phyloP scores from a whole-genome alignment of 2,113 vertebrate genomes.

The Diphyllodes magnificus region DNA sequence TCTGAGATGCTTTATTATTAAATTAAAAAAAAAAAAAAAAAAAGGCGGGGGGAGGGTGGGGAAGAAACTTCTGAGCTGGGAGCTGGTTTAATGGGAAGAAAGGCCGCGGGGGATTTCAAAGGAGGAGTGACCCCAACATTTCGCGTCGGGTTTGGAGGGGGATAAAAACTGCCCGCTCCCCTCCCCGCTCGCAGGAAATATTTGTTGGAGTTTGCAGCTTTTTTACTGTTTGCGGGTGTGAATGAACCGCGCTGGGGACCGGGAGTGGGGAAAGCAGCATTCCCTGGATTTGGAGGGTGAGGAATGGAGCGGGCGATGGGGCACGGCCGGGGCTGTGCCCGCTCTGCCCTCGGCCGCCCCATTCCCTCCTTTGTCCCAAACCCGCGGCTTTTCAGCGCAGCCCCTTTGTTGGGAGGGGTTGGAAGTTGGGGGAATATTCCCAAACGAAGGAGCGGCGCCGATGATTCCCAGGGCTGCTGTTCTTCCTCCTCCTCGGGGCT shows the following conservation, averaged over 20 bases:
- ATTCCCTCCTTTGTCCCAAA: not conserved
- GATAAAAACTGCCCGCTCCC: not conserved
- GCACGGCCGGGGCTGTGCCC: not conserved
- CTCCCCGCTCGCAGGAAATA: not conserved
- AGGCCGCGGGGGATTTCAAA: constrained; percentile 36
- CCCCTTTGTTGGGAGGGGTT: not conserved
- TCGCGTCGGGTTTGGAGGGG: not conserved
- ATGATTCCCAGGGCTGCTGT: not conserved
- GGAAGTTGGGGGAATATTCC: not conserved
- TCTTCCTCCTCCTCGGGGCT: not conserved
- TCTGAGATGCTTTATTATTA: constrained; percentile 55
- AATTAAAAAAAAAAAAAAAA: not conserved
- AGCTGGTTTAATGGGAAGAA: constrained; percentile 39
- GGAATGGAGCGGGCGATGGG: not conserved
- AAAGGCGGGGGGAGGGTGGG: not conserved
- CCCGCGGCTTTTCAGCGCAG: not conserved
- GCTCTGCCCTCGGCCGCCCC: not conserved
- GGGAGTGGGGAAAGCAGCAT: not conserved
- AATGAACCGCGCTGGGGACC: fast-evolving
- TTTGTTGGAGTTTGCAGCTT: not conserved
- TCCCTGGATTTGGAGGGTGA: not conserved
- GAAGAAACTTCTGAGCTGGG: constrained; percentile 9
- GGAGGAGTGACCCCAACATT: constrained; percentile 28
- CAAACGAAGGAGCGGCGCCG: not conserved
- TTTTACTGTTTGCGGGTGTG: not conserved